Conservation (phyloP, 2,113 vertebrate species). For the Poicephalus gulielmi region DNA sequence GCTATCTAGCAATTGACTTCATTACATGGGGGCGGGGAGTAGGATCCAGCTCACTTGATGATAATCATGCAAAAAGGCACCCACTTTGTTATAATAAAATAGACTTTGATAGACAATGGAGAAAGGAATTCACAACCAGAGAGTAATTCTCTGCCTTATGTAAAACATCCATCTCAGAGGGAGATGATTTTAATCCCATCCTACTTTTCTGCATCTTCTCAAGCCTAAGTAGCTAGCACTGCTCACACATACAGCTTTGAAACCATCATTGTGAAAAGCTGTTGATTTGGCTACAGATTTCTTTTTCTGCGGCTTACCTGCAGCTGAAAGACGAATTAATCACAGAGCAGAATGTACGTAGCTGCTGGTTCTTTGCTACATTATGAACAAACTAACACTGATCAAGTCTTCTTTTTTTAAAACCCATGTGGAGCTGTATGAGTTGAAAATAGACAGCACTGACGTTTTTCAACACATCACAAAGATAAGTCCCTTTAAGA, state of each 20-base stretch:
- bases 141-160: not conserved
- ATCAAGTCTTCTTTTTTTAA: not conserved
- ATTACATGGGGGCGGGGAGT: not conserved
- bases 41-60: not conserved
- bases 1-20: not conserved
- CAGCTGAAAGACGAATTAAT: constrained; percentile 11
- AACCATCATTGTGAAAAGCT: not conserved
- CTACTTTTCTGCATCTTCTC: not conserved
- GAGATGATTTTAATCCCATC: not conserved
- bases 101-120: not conserved
- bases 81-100: not conserved
- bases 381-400: not conserved
- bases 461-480: not conserved
- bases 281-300: not conserved
- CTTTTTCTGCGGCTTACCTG: constrained; percentile 26
- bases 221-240: not conserved
- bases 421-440: not conserved
- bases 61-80: not conserved
- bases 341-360: not conserved
- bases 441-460: not conserved
- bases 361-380: not conserved
- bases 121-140: not conserved
- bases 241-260: not conserved
- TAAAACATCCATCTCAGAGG: not conserved
- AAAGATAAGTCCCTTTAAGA: not conserved